These are phyloP conservation scores for Thomomys bottae DNA, from an alignment of 2,113 vertebrate species.

Conservation along the genomic window DNA sequence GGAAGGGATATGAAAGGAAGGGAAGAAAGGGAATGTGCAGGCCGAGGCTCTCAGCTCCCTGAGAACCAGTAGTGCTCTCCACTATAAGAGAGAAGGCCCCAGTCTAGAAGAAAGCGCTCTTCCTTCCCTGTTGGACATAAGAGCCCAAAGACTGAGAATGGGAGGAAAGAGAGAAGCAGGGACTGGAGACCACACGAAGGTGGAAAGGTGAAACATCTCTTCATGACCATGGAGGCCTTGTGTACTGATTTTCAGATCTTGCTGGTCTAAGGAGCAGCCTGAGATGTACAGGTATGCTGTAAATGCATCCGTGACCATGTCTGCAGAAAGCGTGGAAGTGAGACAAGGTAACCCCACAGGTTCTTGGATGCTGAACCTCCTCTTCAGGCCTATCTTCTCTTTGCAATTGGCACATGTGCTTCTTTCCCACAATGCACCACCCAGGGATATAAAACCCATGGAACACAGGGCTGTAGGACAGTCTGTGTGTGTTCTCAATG, in stretches of 20 bases:
- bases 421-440: constrained; percentile 99
- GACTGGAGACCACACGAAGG: fast-evolving
- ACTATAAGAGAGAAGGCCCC: no score
- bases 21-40: background rate
- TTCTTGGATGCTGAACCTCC: constrained; percentile 96
- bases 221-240: no score
- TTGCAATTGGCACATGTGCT: constrained; percentile 99
- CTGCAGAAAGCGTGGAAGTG: background rate
- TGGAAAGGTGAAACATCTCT: background rate
- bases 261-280: background rate
- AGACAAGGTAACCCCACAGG: constrained; percentile 43
- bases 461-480: constrained; percentile 98
- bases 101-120: background rate
- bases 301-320: background rate
- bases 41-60: background rate
- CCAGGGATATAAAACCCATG: constrained; percentile 99
- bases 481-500: constrained; percentile 97
- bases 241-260: background rate
- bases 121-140: background rate
- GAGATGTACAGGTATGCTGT: background rate
- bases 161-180: background rate
- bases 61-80: background rate
- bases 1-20: background rate
- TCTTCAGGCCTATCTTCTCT: constrained; percentile 98
- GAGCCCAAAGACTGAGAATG: background rate